phyloP scores from a whole-genome alignment of 1,140 invertebrate genomes.

The Carcinoscorpius rotundicauda region DNA sequence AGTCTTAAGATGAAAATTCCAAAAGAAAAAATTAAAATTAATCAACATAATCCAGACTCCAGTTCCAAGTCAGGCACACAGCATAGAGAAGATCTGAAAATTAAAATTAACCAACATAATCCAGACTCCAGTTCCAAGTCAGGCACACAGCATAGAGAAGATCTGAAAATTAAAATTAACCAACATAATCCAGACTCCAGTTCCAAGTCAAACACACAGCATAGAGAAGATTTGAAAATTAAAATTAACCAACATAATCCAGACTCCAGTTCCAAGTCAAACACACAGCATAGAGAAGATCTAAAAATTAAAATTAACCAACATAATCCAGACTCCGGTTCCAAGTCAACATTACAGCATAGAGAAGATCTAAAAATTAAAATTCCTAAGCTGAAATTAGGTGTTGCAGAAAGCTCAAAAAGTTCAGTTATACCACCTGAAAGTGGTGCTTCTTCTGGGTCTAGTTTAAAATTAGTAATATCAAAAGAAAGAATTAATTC shows the following conservation, averaged over 20 bases:
- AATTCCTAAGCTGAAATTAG: background rate
- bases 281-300: background rate
- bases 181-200: too few species aligned
- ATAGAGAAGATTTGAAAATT: background rate
- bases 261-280: background rate
- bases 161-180: too few species aligned
- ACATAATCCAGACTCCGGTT: background rate
- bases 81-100: too few species aligned
- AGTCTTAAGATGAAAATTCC: too few species aligned
- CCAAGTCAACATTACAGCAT: background rate
- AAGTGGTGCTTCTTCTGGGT: background rate
- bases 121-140: too few species aligned
- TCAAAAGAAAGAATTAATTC: background rate
- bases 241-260: background rate
- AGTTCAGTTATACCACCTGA: constrained; percentile 2
- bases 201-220: background rate
- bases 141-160: too few species aligned
- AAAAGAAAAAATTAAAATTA: too few species aligned
- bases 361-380: constrained; percentile 1
- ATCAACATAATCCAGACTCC: too few species aligned
- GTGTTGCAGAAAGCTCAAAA: background rate
- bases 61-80: too few species aligned
- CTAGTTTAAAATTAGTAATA: background rate
- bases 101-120: too few species aligned
- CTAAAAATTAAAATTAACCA: background rate